These are phyloP conservation scores for Acanthis flammea DNA, from an alignment of 2,797 vertebrate genomes.

Conservation along the genomic window DNA sequence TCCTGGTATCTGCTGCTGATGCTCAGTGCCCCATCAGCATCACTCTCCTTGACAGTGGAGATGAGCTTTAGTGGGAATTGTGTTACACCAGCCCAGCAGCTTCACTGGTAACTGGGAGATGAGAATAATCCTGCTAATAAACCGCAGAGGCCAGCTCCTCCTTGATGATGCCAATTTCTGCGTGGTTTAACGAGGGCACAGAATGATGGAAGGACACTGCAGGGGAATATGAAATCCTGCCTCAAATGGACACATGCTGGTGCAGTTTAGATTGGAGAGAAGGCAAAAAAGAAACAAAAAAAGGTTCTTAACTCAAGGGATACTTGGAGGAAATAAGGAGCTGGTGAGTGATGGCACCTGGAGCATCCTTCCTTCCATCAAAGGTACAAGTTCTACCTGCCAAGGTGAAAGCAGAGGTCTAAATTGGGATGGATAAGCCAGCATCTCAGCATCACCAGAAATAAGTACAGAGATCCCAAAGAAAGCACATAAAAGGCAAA, in stretches of 20 bases:
- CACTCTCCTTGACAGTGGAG: not conserved
- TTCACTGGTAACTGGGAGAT: not conserved
- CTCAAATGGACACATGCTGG: not conserved
- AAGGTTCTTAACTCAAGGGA: not conserved
- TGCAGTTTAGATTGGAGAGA: not conserved
- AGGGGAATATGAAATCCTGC: not conserved
- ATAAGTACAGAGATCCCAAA: not conserved
- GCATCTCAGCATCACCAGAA: not conserved
- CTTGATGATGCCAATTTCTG: not conserved
- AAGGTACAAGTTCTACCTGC: not conserved
- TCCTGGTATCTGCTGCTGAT: not conserved
- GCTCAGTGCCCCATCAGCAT: not conserved
- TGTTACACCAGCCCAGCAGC: not conserved
- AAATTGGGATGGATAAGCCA: not conserved
- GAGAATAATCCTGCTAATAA: conserved; percentile 41
- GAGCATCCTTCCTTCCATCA: not conserved
- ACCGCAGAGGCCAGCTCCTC: not conserved
- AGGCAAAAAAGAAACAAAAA: not conserved
- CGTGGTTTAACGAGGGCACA: not conserved
- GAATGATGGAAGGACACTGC: not conserved
- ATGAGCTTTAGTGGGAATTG: not conserved
- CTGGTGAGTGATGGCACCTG: not conserved
- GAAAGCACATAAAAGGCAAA: not conserved
- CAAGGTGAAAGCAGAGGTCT: not conserved
- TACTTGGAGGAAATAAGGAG: not conserved